phyloP scores from a whole-genome alignment of 1,140 invertebrate species.

The Hyles vespertilio region DNA sequence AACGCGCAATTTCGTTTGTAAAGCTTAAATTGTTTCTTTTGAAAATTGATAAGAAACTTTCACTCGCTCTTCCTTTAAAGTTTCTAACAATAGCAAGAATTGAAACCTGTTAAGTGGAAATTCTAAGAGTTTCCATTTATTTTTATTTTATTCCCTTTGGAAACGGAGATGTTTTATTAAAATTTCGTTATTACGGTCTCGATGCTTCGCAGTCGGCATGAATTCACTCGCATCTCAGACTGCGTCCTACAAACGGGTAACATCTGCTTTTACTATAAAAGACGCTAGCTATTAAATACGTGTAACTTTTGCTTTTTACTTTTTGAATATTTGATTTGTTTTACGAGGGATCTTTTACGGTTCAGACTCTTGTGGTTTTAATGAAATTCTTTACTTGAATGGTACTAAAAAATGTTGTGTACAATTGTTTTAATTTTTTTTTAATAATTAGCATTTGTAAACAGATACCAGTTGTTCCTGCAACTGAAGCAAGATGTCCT shows the following conservation, averaged over 20 bases:
- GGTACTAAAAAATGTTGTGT: too few species aligned
- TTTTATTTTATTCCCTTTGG: slow-evolving; percentile 32
- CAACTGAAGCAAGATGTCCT: slow-evolving; percentile 97
- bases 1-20: slow-evolving; percentile 14
- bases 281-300: slow-evolving; percentile 55
- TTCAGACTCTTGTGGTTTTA: slow-evolving; percentile 18
- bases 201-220: slow-evolving; percentile 23
- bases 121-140: slow-evolving; percentile 41
- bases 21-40: slow-evolving; percentile 17
- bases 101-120: slow-evolving; percentile 39
- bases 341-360: slow-evolving; percentile 30
- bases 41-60: slow-evolving; percentile 19
- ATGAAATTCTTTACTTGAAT: slow-evolving; percentile 3
- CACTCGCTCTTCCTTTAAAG: slow-evolving; percentile 22
- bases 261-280: slow-evolving; percentile 41
- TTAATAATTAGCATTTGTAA: too few species aligned
- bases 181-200: slow-evolving; percentile 59
- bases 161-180: slow-evolving; percentile 59
- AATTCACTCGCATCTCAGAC: slow-evolving; percentile 4
- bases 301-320: slow-evolving; percentile 59
- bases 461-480: slow-evolving; percentile 96
- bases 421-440: too few species aligned
- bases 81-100: slow-evolving; percentile 37
- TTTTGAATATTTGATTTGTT: slow-evolving; percentile 71
- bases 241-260: slow-evolving; percentile 22